Evolutionary conservation across 1,140 invertebrate species (phyloP), one percentile per base, ranked within the genome.

Genomic region (Thaumetopoea pityocampa): DNA sequence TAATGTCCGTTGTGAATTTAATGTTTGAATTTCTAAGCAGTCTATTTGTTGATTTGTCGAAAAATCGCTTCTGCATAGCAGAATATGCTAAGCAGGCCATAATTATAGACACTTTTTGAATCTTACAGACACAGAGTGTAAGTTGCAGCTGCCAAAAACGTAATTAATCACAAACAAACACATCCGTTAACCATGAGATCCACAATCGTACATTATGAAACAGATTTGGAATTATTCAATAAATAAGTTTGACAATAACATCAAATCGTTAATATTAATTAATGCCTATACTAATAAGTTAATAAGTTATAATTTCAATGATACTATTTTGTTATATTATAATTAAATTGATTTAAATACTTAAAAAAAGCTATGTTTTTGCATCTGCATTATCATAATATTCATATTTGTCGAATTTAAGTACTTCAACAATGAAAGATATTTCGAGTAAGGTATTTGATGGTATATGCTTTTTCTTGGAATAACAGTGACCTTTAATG

Each of bases 401-500:
- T 33, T 44, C 34, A 36, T 27, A 48, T 34, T 42, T 24, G 33
- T 38, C 9, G 47, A 40, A 46, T 24, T 69, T 69, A 70, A 70
- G 67, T 70, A 70, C 67, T 51, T 44, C 55, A 57, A 22, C 58
- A 66, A 66, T 66, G 52, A 49, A n/a, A n/a, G n/a, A n/a, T n/a
- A n/a, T n/a, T n/a, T n/a, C n/a, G n/a, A n/a, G n/a, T n/a, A 40
- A 40, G 17, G 16, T 33, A 6, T 42, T 30, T 32, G 19, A 30
- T 23, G 28, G 26, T 38, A 14, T 30, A 16, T 14, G 27, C 17
- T 27, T 34, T 34, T 5, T 20, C 6, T 32, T 32, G 29, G 29
- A 36, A 58, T 70, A 80, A 83, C 68, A 79, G 74, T 83, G 79
- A 83, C 79, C 79, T 80, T 79, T 77, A 71, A 34, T 62, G 62